Base-by-base conservation (phyloP, 1,140 invertebrate species). In the Meloidogyne hapla region DNA sequence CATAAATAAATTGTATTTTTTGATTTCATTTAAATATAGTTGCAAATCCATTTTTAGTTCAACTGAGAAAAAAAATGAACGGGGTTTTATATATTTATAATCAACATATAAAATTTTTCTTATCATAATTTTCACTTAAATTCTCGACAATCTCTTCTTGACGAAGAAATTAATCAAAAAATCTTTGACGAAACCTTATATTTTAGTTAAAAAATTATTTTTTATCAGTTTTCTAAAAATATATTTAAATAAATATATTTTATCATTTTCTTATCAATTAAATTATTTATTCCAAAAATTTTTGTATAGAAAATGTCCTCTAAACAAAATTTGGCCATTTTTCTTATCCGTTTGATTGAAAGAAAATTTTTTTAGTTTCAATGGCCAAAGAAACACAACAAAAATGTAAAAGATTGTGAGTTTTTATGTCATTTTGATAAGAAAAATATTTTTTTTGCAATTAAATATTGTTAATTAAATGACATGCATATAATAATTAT, bases 191-290 rank as follows among this genome's bases (percentile, higher is more conserved):
- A n/a, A n/a, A n/a, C n/a, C 15, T 42, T 42, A n/a, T n/a, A n/a
- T n/a, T n/a, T n/a, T n/a, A n/a, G n/a, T n/a, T n/a, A n/a, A n/a
- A n/a, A 9, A 42, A 42, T 42, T 13, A 12, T 42, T 13, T 12
- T 56, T 56, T 56, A 56, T 56, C 48, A 56, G 48, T 56, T 48
- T 48, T 56, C 33, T 56, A 56, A 56, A 56, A 56, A 48, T 48
- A 18, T 18, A 48, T 48, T 18, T 56, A 33, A 33, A 33, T 33
- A 33, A 33, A 33, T 33, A 33, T 6, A 56, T 56, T 21, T n/a
- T n/a, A 56, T 56, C 48, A 33, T 6, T 33, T 33, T n/a, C 12
- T 56, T 56, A 56, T 56, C 48, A 56, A n/a, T n/a, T n/a, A 56
- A 56, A 56, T n/a, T 18, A 18, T 18, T n/a, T 15, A 45, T 15